phyloP scores from a whole-genome alignment of 1,140 invertebrate species.

The Micrasema longulum region DNA sequence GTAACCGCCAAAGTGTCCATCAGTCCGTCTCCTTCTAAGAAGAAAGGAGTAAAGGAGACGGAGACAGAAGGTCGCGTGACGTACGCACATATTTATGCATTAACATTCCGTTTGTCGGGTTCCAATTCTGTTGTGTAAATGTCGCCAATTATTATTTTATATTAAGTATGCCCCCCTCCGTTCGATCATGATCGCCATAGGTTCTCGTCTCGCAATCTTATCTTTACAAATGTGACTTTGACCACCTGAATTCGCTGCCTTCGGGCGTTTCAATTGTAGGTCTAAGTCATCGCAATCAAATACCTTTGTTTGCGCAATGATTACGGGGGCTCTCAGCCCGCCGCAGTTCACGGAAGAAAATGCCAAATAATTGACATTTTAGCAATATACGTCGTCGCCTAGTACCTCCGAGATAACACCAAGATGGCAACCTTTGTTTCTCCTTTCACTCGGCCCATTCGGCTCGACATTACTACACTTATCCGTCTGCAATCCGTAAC shows the following conservation, averaged over 20 bases:
- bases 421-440: slow-evolving; percentile 11
- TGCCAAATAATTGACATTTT: slow-evolving; percentile 2
- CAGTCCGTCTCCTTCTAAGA: slow-evolving; percentile 34
- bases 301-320: neutral
- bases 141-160: slow-evolving; percentile 32
- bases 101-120: slow-evolving; percentile 41
- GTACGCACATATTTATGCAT: slow-evolving; percentile 48
- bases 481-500: slow-evolving; percentile 4
- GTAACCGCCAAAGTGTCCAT: slow-evolving; percentile 40
- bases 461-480: neutral
- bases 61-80: slow-evolving; percentile 47
- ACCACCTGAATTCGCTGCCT: neutral
- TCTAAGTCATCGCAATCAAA: neutral
- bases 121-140: slow-evolving; percentile 39
- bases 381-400: neutral
- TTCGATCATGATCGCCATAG: neutral
- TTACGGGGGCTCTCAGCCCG: neutral
- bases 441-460: slow-evolving; percentile 15
- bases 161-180: slow-evolving; percentile 5
- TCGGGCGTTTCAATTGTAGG: too few relatives aligned
- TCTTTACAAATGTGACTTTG: slow-evolving; percentile 12
- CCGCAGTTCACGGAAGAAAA: neutral
- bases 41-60: slow-evolving; percentile 24
- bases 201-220: neutral
- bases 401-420: neutral